Conservation (phyloP, 2,888 invertebrate genomes). For the Dione juno region DNA sequence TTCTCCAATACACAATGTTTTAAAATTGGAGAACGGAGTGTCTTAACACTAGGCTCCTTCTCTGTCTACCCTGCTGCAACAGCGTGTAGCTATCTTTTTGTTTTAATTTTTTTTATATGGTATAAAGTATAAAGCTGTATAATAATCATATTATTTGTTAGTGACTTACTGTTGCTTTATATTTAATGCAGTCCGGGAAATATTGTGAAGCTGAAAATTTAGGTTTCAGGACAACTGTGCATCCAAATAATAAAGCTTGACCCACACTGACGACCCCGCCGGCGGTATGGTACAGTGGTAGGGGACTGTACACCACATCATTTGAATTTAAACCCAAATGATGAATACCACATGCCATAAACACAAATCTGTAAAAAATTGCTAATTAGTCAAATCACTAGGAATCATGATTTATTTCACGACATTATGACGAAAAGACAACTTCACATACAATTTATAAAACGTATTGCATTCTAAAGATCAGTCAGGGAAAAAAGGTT, state of each 20-base stretch:
- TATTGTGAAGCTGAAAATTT: conserved; percentile 98
- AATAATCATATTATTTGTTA: no score
- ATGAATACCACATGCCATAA: conserved; percentile 88
- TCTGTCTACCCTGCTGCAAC: no score
- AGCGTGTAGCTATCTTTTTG: no score
- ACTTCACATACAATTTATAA: no score
- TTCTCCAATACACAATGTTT: no score
- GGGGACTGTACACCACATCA: conserved; percentile 94
- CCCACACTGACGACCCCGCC: conserved; percentile 95
- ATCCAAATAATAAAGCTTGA: conserved; percentile 90
- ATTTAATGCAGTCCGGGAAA: conserved; percentile 95
- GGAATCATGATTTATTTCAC: no score
- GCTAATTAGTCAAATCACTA: neutral
- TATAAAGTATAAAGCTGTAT: no score
- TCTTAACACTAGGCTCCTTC: no score
- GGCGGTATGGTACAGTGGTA: conserved; percentile 98
- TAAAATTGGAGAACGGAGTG: no score
- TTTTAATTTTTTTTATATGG: no score
- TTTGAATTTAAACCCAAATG: conserved; percentile 85
- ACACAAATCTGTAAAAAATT: conserved; percentile 85
- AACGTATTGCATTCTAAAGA: no score
- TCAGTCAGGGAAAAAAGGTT: conserved; percentile 2
- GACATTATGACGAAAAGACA: no score
- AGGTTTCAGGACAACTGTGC: conserved; percentile 91
- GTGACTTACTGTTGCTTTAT: conserved; percentile 94